phyloP scores from a whole-genome alignment of 2,888 invertebrate genomes.

The Pollenia amentaria region DNA sequence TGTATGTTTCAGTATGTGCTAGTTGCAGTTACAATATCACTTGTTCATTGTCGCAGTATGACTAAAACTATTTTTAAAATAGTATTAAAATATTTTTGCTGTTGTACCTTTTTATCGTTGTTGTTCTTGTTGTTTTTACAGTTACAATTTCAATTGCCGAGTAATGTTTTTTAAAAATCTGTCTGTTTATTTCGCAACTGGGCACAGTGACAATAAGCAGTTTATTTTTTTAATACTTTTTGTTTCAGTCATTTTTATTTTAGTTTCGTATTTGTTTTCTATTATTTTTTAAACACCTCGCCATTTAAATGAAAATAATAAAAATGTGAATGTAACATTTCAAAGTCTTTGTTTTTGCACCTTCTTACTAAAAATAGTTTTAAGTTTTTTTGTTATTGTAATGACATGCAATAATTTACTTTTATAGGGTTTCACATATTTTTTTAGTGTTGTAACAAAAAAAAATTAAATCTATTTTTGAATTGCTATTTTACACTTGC shows the following conservation, averaged over 20 bases:
- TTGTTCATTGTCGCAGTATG: constrained; percentile 16
- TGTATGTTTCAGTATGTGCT: not conserved
- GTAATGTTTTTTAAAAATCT: no score
- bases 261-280: constrained; percentile 6
- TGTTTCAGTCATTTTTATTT: not conserved
- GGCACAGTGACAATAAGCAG: constrained; percentile 25
- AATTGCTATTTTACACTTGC: no score
- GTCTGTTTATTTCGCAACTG: constrained; percentile 8
- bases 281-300: constrained; percentile 11
- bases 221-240: not conserved
- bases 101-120: not conserved
- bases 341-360: constrained; percentile 38
- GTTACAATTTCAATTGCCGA: not conserved
- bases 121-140: constrained; percentile 5
- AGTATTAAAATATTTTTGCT: constrained; percentile 12
- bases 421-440: constrained; percentile 47
- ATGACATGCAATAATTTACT: constrained; percentile 33
- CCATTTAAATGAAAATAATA: not conserved
- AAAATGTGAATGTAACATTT: constrained; percentile 23
- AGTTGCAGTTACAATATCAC: constrained; percentile 10
- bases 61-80: constrained; percentile 33
- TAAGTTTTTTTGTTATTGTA: constrained; percentile 1
- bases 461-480: no score
- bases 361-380: constrained; percentile 55
- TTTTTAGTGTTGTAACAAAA: no score